Evolutionary conservation across 2,888 invertebrate genomes (phyloP).

Genomic region (Epirrhoe alternata): DNA sequence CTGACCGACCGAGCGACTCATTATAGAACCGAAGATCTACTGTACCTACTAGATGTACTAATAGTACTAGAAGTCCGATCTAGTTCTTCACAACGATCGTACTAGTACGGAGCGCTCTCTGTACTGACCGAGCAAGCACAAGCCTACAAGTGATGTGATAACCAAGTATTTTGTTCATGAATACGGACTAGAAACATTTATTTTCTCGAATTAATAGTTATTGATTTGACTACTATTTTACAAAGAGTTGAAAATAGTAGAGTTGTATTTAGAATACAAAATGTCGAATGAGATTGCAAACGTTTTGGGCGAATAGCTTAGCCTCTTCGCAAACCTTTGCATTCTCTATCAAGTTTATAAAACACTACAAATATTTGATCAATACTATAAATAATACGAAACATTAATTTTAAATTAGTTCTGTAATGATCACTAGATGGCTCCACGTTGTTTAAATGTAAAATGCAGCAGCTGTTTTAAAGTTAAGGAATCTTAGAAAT

Average conservation of each 20-base stretch:
- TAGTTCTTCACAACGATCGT: too few relatives aligned
- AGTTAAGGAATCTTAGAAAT: too few relatives aligned
- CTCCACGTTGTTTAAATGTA: background rate
- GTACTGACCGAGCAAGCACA: too few relatives aligned
- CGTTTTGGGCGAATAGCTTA: slow-evolving; percentile 32
- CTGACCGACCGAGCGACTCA: too few relatives aligned
- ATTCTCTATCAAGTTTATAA: slow-evolving; percentile 61
- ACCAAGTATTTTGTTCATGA: slow-evolving; percentile 3
- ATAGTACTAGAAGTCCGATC: too few relatives aligned
- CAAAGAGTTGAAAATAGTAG: slow-evolving; percentile 64
- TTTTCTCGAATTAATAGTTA: background rate
- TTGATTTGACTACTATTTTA: slow-evolving; percentile 46
- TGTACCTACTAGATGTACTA: too few relatives aligned
- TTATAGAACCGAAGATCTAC: too few relatives aligned
- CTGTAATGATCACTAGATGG: background rate
- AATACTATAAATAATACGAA: slow-evolving; percentile 51
- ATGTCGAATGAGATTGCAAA: slow-evolving; percentile 52
- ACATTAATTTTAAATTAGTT: background rate
- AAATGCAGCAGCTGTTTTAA: too few relatives aligned
- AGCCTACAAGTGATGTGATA: too few relatives aligned
- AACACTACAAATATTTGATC: slow-evolving; percentile 70
- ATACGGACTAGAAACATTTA: background rate
- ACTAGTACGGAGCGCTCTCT: too few relatives aligned
- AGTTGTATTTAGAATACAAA: slow-evolving; percentile 68
- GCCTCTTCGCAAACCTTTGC: slow-evolving; percentile 47